Evolutionary conservation across 2,113 vertebrate genomes (phyloP), one percentile per base, ranked within the genome.

Genomic region (Odontophorus gujanensis): DNA sequence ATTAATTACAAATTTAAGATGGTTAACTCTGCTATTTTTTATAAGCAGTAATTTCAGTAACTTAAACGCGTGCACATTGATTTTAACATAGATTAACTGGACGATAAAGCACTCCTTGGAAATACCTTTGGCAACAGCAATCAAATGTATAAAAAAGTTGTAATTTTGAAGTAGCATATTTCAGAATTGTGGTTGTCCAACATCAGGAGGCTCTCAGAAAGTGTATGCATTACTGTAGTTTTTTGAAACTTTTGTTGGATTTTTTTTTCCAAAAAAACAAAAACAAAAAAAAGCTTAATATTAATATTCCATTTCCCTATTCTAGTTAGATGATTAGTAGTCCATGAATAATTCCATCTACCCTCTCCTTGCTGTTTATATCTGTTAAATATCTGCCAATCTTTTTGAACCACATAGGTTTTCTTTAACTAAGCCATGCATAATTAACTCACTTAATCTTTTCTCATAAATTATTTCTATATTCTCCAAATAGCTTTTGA

Each of bases 41-140:
- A 97, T 89, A 91, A 94, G 97, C 89, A 36, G 93, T 97, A 51
- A 93, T 98, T 63, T n/a, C 68, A 18, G 75, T 97, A 82, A 98
- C 97, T 98, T 92, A 97, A 83, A 42, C 95, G 97, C 9, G 97
- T 98, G 65, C 97, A 97, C 87, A 98, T 97, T 9, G 93, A 96
- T 98, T 93, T 97, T 99, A 85, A 98, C 87, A 76, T 98, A 97
- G 95, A 98, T 98, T 89, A 98, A 98, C 93, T 97, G 98, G 51
- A 98, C 98, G 95, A 98, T 98, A 95, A 98, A 98, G 97, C 98
- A 98, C 2, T 97, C 98, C 42, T 98, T 98, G 98, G 98, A 99
- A 95, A 98, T 95, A 51, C 97, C 97, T 62, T 98, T 98, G 89
- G 97, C 97, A 43, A 95, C 96, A 72, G 96, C 93, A 58, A 96